phyloP scores from a whole-genome alignment of 2,797 vertebrate genomes.

The Ataeniobius toweri region DNA sequence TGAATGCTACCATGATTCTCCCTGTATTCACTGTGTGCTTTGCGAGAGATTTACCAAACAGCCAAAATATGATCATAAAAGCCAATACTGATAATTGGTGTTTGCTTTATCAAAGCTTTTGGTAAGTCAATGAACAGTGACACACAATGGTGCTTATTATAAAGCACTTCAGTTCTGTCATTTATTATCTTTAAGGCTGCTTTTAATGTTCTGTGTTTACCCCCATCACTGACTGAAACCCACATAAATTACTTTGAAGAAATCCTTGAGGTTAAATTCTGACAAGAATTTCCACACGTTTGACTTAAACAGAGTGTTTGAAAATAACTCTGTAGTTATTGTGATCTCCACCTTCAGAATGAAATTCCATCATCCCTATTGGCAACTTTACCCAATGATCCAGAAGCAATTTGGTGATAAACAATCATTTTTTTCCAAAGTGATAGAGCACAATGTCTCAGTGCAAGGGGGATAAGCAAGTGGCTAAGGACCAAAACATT shows the following conservation, averaged over 20 bases:
- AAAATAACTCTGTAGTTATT: not conserved
- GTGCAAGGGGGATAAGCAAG: not conserved
- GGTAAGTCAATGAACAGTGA: not conserved
- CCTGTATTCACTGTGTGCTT: not conserved
- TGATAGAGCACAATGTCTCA: not conserved
- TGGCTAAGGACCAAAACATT: not conserved
- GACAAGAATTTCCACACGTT: not conserved
- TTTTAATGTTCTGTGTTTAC: not conserved
- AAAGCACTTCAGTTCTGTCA: not conserved
- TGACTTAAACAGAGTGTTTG: not conserved
- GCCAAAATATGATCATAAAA: not conserved
- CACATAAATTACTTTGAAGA: not conserved
- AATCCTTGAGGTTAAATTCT: not conserved
- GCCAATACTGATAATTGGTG: not conserved
- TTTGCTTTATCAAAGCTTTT: not conserved
- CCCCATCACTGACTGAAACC: not conserved
- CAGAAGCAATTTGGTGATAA: not conserved
- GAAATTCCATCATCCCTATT: too few relatives aligned
- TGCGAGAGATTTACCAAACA: not conserved
- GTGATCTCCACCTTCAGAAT: not conserved
- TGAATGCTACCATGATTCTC: not conserved
- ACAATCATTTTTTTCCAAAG: not conserved
- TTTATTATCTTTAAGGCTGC: not conserved
- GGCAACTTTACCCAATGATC: not conserved
- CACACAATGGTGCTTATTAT: not conserved